Conservation (phyloP, 2,888 invertebrate species). For the Thymelicus acteon region DNA sequence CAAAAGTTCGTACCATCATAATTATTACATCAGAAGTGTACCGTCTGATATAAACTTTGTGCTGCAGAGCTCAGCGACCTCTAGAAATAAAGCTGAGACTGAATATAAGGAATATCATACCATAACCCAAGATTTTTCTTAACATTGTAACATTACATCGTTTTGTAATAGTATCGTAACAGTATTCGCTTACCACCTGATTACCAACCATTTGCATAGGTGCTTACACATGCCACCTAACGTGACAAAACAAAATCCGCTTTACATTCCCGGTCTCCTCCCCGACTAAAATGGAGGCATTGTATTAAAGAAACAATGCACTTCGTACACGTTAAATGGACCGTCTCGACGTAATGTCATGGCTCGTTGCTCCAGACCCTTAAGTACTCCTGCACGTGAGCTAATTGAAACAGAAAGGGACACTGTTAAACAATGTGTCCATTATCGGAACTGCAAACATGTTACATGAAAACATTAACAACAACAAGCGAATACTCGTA, state of each 20-base stretch:
- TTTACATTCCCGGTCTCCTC: slow-evolving; percentile 14
- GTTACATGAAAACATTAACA: not conserved
- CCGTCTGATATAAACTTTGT: too few relatives aligned
- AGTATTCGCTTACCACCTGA: not conserved
- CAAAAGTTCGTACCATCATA: too few relatives aligned
- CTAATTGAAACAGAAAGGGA: slow-evolving; percentile 45
- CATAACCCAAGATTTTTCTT: too few relatives aligned
- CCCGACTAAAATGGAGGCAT: slow-evolving; percentile 23
- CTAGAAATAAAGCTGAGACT: too few relatives aligned
- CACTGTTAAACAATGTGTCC: slow-evolving; percentile 22
- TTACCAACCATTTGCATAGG: slow-evolving; percentile 4
- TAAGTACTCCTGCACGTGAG: slow-evolving; percentile 34
- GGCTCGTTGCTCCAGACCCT: slow-evolving; percentile 28
- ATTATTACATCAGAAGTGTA: too few relatives aligned
- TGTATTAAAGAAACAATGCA: slow-evolving; percentile 39
- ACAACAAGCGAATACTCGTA: not conserved
- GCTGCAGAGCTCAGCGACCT: too few relatives aligned
- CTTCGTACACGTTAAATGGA: slow-evolving; percentile 33
- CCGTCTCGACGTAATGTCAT: slow-evolving; percentile 17
- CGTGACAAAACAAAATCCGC: slow-evolving; percentile 18
- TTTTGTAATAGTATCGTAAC: not conserved
- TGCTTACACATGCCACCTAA: slow-evolving; percentile 3
- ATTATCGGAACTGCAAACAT: slow-evolving; percentile 21
- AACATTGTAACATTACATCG: too few relatives aligned
- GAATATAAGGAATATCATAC: too few relatives aligned